Base-by-base conservation (phyloP, 2,888 invertebrate genomes). In the Seira musarum region DNA sequence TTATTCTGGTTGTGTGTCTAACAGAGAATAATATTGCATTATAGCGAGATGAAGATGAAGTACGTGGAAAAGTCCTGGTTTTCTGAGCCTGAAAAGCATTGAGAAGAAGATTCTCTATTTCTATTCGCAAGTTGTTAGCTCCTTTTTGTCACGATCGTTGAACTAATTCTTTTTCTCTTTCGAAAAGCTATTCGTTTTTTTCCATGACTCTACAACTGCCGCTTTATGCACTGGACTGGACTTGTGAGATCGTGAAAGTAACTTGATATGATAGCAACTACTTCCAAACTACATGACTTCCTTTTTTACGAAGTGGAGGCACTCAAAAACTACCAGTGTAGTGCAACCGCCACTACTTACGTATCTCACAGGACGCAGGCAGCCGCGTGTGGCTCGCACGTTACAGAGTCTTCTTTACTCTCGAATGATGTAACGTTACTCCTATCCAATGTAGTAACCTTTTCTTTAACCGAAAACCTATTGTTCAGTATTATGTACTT, bases 261-360 rank as follows among this genome's bases (percentile, higher is more conserved):
- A 63, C 24, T 67, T 40, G 66, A 67, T 61, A 65, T 40, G 66
- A 67, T 61, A 65, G 66, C 65, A 53, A 49, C 66, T 65, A 67
- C 49, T 53, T 66, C 57, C 64, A 30, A 75, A 60, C 75, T 69
- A 63, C 68, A 75, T 22, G 63, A 69, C 68, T 68, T 75, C 68
- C 75, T 68, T 63, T 74, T 40, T 40, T 19, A 53, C n/a, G 53
- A 53, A 53, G 53, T 53, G 13, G 53, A 53, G 53, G 53, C 53
- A n/a, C 53, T 53, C n/a, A 30, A 30, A 30, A 30, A 30, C 30
- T 30, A 30, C 30, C 30, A 30, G 30, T 5, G 30, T 30, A 30
- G 30, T 30, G 30, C 30, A 30, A 30, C 30, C 8, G 30, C 30
- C 30, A 53, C 53, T 53, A 53, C 53, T 8, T 40, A 53, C 2